Percentiles rank a stretch among this genome's conserved stretches.
These are phyloP conservation scores for Varroa destructor DNA, from an alignment of 1,140 invertebrate species.

Conservation along the genomic window DNA sequence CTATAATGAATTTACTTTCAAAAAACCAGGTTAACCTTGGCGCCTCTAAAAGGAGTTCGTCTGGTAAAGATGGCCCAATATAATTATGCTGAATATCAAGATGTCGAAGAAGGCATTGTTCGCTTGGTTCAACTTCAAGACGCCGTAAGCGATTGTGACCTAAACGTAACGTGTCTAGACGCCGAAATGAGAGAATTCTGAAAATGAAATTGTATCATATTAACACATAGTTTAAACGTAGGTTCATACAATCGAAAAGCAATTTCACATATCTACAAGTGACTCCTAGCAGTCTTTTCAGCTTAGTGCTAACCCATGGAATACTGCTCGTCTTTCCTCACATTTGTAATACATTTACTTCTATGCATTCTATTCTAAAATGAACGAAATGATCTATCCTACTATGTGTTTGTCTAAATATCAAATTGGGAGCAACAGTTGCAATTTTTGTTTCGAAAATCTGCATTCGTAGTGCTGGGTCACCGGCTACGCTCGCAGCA, in stretches of 20 bases:
- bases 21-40: neutral
- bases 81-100: constrained; percentile 21
- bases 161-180: constrained; percentile 2
- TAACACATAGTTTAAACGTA: neutral
- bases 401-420: no score
- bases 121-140: neutral
- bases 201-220: neutral
- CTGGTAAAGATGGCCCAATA: neutral
- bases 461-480: no score
- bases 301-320: no score
- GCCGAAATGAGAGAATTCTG: constrained; percentile 2
- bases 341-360: no score
- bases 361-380: no score
- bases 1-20: no score
- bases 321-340: no score
- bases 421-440: no score
- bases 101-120: neutral
- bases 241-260: neutral
- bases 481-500: no score
- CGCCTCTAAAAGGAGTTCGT: neutral
- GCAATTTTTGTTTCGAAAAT: no score
- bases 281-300: neutral
- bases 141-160: constrained; percentile 4
- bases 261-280: neutral
- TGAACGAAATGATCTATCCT: no score